Conservation (phyloP, 2,113 vertebrate species). For the Rhinoptilus africanus region DNA sequence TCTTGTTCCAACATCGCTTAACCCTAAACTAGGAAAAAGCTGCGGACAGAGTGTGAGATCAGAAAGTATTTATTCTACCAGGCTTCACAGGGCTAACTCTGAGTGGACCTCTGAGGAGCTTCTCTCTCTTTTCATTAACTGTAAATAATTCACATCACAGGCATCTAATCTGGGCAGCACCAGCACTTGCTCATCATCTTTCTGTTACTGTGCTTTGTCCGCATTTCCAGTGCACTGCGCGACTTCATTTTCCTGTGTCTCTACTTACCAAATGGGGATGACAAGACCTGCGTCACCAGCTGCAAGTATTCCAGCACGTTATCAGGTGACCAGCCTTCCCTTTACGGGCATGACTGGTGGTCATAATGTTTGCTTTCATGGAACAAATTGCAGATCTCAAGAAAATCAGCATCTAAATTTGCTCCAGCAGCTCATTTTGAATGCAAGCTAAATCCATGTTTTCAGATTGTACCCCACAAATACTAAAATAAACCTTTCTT, state of each 20-base stretch:
- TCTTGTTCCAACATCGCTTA: neutral
- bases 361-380: neutral
- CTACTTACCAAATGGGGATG: neutral
- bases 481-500: slow-evolving; percentile 20
- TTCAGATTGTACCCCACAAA: slow-evolving; percentile 34
- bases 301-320: neutral
- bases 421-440: slow-evolving; percentile 23
- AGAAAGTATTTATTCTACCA: neutral
- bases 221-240: neutral
- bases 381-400: slow-evolving; percentile 3
- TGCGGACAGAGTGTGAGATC: neutral
- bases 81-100: neutral
- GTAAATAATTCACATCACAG: neutral
- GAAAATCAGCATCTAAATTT: slow-evolving; percentile 32
- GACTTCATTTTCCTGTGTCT: neutral
- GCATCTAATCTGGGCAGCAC: neutral
- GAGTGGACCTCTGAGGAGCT: neutral
- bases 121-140: neutral
- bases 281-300: neutral
- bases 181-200: neutral
- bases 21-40: neutral
- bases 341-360: neutral
- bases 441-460: slow-evolving; percentile 21
- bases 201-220: neutral
- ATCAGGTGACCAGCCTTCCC: neutral